Conservation (phyloP, 2,888 invertebrate genomes). For the Orgyia antiqua region DNA sequence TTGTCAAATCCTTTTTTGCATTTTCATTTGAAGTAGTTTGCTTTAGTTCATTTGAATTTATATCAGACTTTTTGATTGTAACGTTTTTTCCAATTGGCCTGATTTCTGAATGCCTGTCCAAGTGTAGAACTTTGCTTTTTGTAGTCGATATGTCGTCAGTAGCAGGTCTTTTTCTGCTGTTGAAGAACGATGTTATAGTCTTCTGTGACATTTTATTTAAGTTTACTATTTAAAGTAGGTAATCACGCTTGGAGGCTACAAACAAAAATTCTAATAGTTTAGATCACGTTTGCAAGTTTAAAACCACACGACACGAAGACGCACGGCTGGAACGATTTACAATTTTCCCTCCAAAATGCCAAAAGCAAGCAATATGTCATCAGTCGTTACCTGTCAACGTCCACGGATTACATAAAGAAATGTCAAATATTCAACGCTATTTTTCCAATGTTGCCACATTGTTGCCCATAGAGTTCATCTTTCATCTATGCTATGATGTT, state of each 20-base stretch:
- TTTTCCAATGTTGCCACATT: too few relatives aligned
- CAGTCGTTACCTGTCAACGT: too few relatives aligned
- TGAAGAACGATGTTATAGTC: constrained; percentile 86
- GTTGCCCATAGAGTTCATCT: too few relatives aligned
- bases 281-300: background rate
- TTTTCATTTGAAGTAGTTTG: constrained; percentile 7
- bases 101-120: constrained; percentile 41
- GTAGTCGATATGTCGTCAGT: constrained; percentile 79
- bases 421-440: too few relatives aligned
- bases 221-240: too few relatives aligned
- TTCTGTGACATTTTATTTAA: constrained; percentile 83
- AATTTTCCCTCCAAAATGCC: too few relatives aligned
- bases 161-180: constrained; percentile 86
- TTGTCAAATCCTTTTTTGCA: constrained; percentile 6
- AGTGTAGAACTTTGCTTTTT: constrained; percentile 69
- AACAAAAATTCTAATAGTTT: background rate
- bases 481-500: too few relatives aligned
- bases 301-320: background rate
- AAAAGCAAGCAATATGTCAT: too few relatives aligned
- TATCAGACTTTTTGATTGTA: constrained; percentile 24
- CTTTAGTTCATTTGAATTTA: constrained; percentile 13
- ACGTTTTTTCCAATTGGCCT: constrained; percentile 29
- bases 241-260: too few relatives aligned
- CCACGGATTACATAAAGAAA: too few relatives aligned
- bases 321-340: too few relatives aligned